phyloP scores from a whole-genome alignment of 2,888 invertebrate genomes.

The Acheta domesticus region DNA sequence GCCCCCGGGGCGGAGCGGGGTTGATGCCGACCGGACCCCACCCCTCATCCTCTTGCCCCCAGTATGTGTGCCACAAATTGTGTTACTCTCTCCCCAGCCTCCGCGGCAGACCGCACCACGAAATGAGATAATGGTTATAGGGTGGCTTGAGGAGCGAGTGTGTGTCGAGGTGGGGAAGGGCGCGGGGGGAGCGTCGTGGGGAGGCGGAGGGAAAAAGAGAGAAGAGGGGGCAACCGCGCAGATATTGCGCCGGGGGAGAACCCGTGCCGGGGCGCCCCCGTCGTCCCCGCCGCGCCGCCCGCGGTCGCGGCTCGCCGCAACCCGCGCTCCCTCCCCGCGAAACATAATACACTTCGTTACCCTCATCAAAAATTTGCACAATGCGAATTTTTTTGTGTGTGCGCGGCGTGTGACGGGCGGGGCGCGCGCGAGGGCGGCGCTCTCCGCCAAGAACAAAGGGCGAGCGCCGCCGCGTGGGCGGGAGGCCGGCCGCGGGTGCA shows the following conservation, averaged over 20 bases:
- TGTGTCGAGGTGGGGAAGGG: slow-evolving; percentile 24
- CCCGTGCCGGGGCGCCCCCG: background rate
- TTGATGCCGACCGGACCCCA: background rate
- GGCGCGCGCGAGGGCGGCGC: slow-evolving; percentile 12
- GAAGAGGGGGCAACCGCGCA: slow-evolving; percentile 21
- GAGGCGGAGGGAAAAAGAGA: background rate
- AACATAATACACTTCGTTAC: slow-evolving; percentile 37
- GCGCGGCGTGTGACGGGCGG: background rate
- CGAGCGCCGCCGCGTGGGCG: slow-evolving; percentile 19
- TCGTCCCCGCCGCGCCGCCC: background rate
- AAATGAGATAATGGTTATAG: slow-evolving; percentile 32
- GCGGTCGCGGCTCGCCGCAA: slow-evolving; percentile 2
- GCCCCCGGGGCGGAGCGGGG: background rate
- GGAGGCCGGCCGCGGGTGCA: background rate
- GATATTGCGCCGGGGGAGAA: slow-evolving; percentile 18
- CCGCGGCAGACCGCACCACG: slow-evolving; percentile 22
- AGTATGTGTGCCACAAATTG: slow-evolving; percentile 33
- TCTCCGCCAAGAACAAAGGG: slow-evolving; percentile 23
- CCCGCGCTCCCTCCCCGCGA: slow-evolving; percentile 22
- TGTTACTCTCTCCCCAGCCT: slow-evolving; percentile 27
- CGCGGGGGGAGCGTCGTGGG: slow-evolving; percentile 23
- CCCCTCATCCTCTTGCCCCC: background rate
- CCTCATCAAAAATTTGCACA: slow-evolving; percentile 37
- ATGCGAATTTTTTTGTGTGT: slow-evolving; percentile 30
- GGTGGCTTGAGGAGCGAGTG: slow-evolving; percentile 7